Percentiles rank a stretch among this genome's conserved stretches.
Conservation (phyloP, 2,113 vertebrate genomes). For the Hyperoodon ampullatus region DNA sequence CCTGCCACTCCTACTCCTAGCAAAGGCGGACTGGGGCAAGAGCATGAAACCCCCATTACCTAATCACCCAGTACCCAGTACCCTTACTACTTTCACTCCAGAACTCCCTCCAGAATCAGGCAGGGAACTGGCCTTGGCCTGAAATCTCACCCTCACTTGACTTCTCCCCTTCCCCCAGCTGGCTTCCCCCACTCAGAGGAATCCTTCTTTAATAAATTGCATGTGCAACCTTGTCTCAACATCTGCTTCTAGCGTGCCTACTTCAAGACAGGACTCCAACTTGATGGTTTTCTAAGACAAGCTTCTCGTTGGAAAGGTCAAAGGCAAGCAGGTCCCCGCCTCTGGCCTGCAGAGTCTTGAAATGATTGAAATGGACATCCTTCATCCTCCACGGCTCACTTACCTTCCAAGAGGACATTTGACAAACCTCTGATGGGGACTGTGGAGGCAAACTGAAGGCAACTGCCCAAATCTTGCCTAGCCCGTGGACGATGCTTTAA, state of each 20-base stretch:
- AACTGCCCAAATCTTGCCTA: rapidly evolving
- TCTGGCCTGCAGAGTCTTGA: background rate
- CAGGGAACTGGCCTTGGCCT: background rate
- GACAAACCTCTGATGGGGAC: background rate
- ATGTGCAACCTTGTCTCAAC: rapidly evolving
- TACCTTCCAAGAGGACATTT: rapidly evolving
- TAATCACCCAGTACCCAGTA: background rate
- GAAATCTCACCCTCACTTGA: background rate
- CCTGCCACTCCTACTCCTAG: rapidly evolving
- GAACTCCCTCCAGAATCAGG: background rate
- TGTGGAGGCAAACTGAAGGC: background rate
- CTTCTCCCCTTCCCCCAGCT: background rate
- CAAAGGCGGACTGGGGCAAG: background rate
- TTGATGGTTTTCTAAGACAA: background rate
- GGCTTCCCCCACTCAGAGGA: background rate
- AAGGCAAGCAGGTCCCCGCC: background rate
- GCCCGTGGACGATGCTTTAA: background rate
- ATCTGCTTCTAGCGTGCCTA: background rate
- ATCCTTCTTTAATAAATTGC: background rate
- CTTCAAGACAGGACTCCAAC: background rate
- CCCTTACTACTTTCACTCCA: background rate
- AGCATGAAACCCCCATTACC: background rate
- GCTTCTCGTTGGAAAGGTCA: background rate
- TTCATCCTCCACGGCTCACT: rapidly evolving
- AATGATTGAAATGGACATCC: background rate